phyloP scores from a whole-genome alignment of 2,797 vertebrate genomes.

The Avahi laniger region DNA sequence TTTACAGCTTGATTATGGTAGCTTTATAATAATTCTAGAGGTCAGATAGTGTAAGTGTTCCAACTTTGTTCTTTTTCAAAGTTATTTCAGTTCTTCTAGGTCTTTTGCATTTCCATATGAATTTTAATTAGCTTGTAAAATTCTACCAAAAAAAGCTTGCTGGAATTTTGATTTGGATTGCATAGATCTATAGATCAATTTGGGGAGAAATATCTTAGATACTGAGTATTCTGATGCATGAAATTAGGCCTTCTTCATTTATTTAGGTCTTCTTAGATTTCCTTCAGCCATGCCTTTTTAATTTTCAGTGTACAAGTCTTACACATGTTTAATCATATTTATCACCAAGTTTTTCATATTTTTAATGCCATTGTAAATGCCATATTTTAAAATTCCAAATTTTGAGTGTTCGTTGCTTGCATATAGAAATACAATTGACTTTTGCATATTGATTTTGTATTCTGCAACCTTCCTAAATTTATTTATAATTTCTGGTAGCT shows the following conservation, averaged over 20 bases:
- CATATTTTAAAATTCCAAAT: neutral
- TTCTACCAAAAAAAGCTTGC: neutral
- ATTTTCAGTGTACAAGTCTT: neutral
- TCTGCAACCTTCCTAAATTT: neutral
- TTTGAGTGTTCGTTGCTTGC: neutral
- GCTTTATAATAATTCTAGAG: neutral
- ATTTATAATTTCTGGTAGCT: neutral
- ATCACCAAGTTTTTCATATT: neutral
- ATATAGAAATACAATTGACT: neutral
- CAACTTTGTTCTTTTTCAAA: neutral
- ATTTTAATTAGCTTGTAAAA: neutral
- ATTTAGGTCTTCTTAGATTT: neutral
- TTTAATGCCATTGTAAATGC: neutral
- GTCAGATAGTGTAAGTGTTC: neutral
- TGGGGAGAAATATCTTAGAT: neutral
- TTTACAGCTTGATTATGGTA: neutral
- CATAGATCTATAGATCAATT: neutral
- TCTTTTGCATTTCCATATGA: neutral
- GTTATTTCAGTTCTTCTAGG: neutral
- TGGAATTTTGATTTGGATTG: neutral
- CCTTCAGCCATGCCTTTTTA: neutral
- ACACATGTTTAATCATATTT: neutral
- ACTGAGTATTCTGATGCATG: neutral
- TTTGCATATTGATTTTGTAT: neutral
- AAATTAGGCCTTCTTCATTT: neutral